Evolutionary conservation across 2,888 invertebrate genomes (phyloP), one percentile per base, ranked within the genome.

Genomic region (Rugalucina vietnamica): DNA sequence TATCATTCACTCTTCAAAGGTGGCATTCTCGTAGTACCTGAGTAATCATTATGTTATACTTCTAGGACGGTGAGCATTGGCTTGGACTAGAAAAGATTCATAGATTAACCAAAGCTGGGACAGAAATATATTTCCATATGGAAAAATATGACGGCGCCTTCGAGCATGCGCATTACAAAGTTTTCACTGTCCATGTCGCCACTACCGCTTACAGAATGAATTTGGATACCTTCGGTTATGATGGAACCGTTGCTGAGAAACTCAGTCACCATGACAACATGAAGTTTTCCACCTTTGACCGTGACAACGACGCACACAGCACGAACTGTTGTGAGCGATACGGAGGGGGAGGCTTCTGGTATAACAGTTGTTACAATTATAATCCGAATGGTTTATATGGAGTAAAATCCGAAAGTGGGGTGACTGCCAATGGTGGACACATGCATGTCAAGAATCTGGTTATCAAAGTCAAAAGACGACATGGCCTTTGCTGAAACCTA

Each of bases 181-280:
- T 70, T 21, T 85, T 82, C 36, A 70, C 71, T 24, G 85, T 85
- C 18, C 85, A 85, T 36, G 85, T 57, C 36, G 74, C 57, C n/a
- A 72, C 80, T 10, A 85, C 85, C 8, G 49, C 50, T 2, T 85
- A 82, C 60, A 65, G 73, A n/a, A 85, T 85, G 85, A 85, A 85
- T 49, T 76, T 85, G 0, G 85, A 85, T 36, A 39, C 73, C 14
- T 96, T 96, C 39, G 97, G 97, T 0, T 85, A 82, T 29, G 54
- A 77, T 14, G 85, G 85, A 32, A 50, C 79, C 1, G 8, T 85
- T 0, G 24, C 14, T 12, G 82, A 85, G 37, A 32, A 70, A 10
- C 50, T 85, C 8, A 80, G 77, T 34, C 77, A 80, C 74, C 85
- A 85, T 60, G 74, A 85, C 60, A 71, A 82, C 24, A 79, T 74